phyloP scores from a whole-genome alignment of 2,797 vertebrate species.

The Mus spretus region DNA sequence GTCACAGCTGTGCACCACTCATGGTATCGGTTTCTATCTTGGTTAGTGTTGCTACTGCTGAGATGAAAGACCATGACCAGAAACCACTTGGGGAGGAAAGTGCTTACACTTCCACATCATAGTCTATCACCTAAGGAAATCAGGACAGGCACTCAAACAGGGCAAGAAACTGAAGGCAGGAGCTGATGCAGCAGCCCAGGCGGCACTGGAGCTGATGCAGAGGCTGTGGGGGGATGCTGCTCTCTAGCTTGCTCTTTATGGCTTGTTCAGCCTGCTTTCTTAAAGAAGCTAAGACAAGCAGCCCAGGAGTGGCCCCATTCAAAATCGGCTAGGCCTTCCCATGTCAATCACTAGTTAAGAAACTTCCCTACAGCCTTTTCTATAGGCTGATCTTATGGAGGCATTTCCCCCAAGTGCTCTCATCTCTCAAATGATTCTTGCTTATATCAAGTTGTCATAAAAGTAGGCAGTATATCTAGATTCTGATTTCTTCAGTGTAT shows the following conservation, averaged over 20 bases:
- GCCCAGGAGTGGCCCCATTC: not conserved
- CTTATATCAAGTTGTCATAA: not conserved
- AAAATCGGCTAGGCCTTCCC: not conserved
- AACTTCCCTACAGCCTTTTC: not conserved
- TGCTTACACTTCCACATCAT: not conserved
- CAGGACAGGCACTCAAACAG: not conserved
- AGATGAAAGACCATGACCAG: not conserved
- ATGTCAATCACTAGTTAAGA: not conserved
- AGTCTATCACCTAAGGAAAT: not conserved
- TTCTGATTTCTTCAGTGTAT: conserved; percentile 26
- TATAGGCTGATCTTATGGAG: not conserved
- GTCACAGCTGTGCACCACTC: not conserved
- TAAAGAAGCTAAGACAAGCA: not conserved
- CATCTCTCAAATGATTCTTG: not conserved
- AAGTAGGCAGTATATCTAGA: not conserved
- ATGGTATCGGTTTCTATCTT: not conserved
- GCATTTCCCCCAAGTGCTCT: not conserved
- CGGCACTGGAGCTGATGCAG: not conserved
- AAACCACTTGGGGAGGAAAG: not conserved
- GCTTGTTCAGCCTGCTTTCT: not conserved
- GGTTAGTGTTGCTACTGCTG: not conserved
- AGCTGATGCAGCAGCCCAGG: not conserved
- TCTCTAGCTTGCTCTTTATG: not conserved
- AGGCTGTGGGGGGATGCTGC: not conserved
- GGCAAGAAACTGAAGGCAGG: not conserved